Percentiles rank a stretch among this genome's conserved stretches.
phyloP scores from a whole-genome alignment of 1,140 invertebrate genomes.

The Bombus impatiens region DNA sequence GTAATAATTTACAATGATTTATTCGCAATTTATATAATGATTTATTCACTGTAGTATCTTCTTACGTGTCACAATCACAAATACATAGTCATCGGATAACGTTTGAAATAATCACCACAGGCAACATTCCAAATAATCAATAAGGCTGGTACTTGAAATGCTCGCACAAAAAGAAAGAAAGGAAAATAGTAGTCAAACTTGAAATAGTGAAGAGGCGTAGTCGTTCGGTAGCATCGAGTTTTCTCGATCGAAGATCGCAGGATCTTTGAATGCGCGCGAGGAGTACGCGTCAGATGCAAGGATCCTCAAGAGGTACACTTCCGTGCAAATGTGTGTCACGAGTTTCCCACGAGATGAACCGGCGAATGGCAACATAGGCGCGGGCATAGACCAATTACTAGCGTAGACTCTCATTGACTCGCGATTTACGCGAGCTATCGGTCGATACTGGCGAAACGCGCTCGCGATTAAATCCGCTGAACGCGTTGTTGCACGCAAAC shows the following conservation, averaged over 20 bases:
- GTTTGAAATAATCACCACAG: background rate
- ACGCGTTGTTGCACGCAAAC: background rate
- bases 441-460: constrained; percentile 24
- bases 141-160: background rate
- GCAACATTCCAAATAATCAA: background rate
- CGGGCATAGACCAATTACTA: constrained; percentile 70
- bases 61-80: background rate
- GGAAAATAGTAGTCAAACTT: background rate
- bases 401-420: constrained; percentile 47
- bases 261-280: constrained; percentile 12
- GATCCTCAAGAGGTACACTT: constrained; percentile 62
- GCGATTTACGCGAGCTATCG: constrained; percentile 58
- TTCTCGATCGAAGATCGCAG: constrained; percentile 29
- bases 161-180: background rate
- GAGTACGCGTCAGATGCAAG: constrained; percentile 53
- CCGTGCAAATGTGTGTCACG: constrained; percentile 75
- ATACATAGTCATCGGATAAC: background rate
- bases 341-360: constrained; percentile 75
- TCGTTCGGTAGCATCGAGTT: background rate
- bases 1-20: too few relatives aligned
- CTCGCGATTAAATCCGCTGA: constrained; percentile 1
- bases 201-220: background rate
- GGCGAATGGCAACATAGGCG: constrained; percentile 67
- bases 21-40: too few relatives aligned
- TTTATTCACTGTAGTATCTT: too few relatives aligned